Evolutionary conservation across 2,797 vertebrate species (phyloP), one percentile per base, ranked within the genome.

Genomic region (Trachops cirrhosus): DNA sequence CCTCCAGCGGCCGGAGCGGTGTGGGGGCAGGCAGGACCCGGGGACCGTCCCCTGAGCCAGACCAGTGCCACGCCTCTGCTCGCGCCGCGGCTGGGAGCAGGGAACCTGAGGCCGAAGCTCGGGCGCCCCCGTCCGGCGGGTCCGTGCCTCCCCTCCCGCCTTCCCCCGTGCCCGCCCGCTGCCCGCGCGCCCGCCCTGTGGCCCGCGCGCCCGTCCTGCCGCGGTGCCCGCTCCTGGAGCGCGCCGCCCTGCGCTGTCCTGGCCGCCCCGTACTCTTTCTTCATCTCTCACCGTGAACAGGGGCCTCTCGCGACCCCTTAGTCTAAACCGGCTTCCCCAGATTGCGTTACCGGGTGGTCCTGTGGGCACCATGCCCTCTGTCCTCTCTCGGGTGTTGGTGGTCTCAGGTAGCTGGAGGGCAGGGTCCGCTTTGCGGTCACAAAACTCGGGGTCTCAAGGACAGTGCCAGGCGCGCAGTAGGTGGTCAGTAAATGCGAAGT

Each of bases 241-340:
- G 16, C 44, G 9, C 52, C 2, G 24, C n/a, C 21, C 24, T 32
- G 0, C 18, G 1, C 18, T 16, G 10, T 9, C 57, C 4, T 39
- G 1, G 16, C n/a, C 32, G 3, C 9, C 18, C 16, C 1, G 9
- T 11, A 0, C 26, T 1, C 18, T 11, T 2, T 16, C 57, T 22
- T 48, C 16, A 19, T 52, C 18, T 34, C 6, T 52, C 83, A 24
- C 37, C 71, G 15, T 34, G 6, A 14, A 83, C 34, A 41, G 79
- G 64, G 15, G 52, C 32, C 39, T 59, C 0, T 19, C 39, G 59
- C 1, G 44, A 77, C 50, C 46, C 46, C 11, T 3, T 22, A 0
- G 26, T 3, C 57, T 48, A 54, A 68, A 54, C 32, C 68, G 2
- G 16, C 48, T 19, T 22, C 82, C 83, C 48, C 44, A 19, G 2